Percentiles rank a stretch among this genome's conserved stretches.
These are phyloP conservation scores for Pseudorhiza aurosa DNA, from an alignment of 30 jellyfish, hydroid and myxozoan genomes.

Conservation along the genomic window DNA sequence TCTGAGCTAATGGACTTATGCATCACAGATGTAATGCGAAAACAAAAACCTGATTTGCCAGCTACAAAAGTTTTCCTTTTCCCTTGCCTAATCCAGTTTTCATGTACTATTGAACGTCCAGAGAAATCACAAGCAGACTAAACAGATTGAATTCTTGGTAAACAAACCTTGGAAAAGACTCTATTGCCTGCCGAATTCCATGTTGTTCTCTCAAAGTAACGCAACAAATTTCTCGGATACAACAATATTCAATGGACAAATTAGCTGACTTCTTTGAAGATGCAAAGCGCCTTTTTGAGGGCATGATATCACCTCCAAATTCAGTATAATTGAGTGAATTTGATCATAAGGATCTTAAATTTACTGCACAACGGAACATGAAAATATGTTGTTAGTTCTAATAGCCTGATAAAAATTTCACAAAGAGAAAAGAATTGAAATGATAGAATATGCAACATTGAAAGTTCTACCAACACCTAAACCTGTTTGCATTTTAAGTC, in stretches of 20 bases:
- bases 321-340: too few relatives aligned
- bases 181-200: constrained; percentile 53
- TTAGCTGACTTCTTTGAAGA: constrained; percentile 22
- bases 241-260: constrained; percentile 26
- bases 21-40: constrained; percentile 48
- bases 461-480: too few relatives aligned
- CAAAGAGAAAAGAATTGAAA: too few relatives aligned
- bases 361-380: too few relatives aligned
- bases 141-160: constrained; percentile 56
- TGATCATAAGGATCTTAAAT: too few relatives aligned
- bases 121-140: constrained; percentile 63
- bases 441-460: too few relatives aligned
- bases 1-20: constrained; percentile 68
- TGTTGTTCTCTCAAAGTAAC: constrained; percentile 36
- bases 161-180: constrained; percentile 53
- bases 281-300: constrained; percentile 10
- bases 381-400: too few relatives aligned
- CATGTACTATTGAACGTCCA: constrained; percentile 62
- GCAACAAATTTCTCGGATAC: constrained; percentile 17
- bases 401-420: too few relatives aligned
- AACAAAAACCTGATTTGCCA: constrained; percentile 56
- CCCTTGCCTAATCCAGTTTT: constrained; percentile 74
- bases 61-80: constrained; percentile 66
- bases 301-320: too few relatives aligned
- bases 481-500: too few relatives aligned